Conservation (phyloP, 1,140 invertebrate genomes). For the Microplitis demolitor region DNA sequence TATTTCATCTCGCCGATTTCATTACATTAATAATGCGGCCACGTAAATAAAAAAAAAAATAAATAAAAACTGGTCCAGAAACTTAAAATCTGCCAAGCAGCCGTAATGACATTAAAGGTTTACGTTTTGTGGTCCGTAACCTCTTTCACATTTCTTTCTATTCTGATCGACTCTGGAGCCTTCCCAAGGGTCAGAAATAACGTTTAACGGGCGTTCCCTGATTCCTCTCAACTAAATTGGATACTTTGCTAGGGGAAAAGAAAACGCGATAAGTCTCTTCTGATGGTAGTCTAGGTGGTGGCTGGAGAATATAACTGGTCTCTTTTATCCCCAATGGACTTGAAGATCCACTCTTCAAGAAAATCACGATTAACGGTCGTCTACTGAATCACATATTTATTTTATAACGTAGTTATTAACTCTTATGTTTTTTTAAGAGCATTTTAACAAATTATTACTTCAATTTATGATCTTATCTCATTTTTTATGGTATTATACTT, state of each 20-base stretch:
- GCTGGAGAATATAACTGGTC: conserved; percentile 3
- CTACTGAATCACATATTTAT: too few relatives aligned
- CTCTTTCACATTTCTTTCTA: conserved; percentile 20
- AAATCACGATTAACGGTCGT: too few relatives aligned
- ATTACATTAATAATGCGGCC: too few relatives aligned
- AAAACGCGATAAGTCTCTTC: background rate
- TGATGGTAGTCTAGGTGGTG: background rate
- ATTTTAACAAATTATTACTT: too few relatives aligned
- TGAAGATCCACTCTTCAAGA: background rate
- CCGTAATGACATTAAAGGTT: conserved; percentile 32
- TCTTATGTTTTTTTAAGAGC: too few relatives aligned
- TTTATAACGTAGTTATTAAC: too few relatives aligned
- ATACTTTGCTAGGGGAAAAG: conserved; percentile 27
- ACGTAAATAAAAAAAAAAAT: too few relatives aligned
- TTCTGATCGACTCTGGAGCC: conserved; percentile 14
- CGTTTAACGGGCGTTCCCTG: conserved; percentile 32
- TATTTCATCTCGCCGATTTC: too few relatives aligned
- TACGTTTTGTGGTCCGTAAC: conserved; percentile 33
- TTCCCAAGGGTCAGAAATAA: conserved; percentile 27
- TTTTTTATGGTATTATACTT: background rate
- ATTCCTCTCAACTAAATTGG: conserved; percentile 37
- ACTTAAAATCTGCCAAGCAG: background rate
- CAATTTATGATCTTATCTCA: background rate
- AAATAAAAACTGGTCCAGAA: background rate
- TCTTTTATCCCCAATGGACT: conserved; percentile 8